Conservation (phyloP, 2,797 vertebrate genomes). For the Chiloscyllium punctatum region DNA sequence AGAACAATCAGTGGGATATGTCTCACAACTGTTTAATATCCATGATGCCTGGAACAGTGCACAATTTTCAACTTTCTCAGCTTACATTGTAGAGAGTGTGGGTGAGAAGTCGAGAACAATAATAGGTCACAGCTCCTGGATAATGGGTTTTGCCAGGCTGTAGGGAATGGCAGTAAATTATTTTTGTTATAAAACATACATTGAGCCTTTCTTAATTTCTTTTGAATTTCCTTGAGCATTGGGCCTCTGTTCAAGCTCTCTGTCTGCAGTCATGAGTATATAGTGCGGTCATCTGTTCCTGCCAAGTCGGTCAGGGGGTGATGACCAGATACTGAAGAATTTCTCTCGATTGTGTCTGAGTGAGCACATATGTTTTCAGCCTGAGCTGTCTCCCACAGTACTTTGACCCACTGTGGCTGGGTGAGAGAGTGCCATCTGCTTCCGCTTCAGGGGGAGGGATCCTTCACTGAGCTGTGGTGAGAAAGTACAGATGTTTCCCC, state of each 20-base stretch:
- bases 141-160: not conserved
- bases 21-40: not conserved
- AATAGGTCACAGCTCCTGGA: not conserved
- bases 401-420: not conserved
- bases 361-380: not conserved
- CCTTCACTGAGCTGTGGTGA: not conserved
- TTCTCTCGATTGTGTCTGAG: not conserved
- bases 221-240: not conserved
- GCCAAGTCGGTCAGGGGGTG: not conserved
- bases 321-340: not conserved
- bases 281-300: not conserved
- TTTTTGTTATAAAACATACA: not conserved
- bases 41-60: not conserved
- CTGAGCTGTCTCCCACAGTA: slow-evolving; percentile 15
- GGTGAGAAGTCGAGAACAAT: not conserved
- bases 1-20: not conserved
- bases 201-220: not conserved
- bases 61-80: not conserved
- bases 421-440: not conserved
- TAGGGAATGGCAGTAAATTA: not conserved
- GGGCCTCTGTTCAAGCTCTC: not conserved
- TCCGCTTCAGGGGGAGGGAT: not conserved
- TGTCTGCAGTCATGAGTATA: not conserved
- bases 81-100: not conserved
- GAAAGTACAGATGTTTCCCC: not conserved